phyloP scores from a whole-genome alignment of 1,140 invertebrate genomes.

The Heliothis virescens region DNA sequence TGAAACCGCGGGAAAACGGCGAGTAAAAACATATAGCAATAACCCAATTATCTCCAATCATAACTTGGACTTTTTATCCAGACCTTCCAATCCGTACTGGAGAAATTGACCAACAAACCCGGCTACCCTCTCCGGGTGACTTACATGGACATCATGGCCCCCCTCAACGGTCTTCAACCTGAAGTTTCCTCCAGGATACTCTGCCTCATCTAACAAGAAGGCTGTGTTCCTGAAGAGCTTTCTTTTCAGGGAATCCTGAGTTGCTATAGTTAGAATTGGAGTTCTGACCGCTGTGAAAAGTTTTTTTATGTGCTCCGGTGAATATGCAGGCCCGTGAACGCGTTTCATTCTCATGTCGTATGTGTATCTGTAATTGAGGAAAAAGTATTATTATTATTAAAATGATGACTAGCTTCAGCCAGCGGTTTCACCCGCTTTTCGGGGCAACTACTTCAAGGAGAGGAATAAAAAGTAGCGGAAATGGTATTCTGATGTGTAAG shows the following conservation, averaged over 20 bases:
- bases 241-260: slow-evolving; percentile 49
- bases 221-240: slow-evolving; percentile 48
- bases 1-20: no score
- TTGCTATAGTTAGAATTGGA: slow-evolving; percentile 57
- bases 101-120: slow-evolving; percentile 64
- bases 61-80: slow-evolving; percentile 69
- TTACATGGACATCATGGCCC: slow-evolving; percentile 67
- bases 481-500: no score
- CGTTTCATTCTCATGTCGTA: slow-evolving; percentile 65
- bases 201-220: slow-evolving; percentile 65
- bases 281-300: slow-evolving; percentile 55
- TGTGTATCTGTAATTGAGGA: slow-evolving; percentile 63
- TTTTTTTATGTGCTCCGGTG: slow-evolving; percentile 55
- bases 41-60: no score
- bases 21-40: no score
- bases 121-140: slow-evolving; percentile 62
- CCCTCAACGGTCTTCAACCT: slow-evolving; percentile 59
- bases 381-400: background rate
- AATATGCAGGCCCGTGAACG: slow-evolving; percentile 54
- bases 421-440: no score
- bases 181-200: slow-evolving; percentile 56
- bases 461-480: no score
- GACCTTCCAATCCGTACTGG: slow-evolving; percentile 59
- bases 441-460: no score
- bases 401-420: no score